Percentiles rank a stretch among this genome's conserved stretches.
Evolutionary conservation across 2,797 vertebrate species (phyloP).

Genomic region (Alca torda): DNA sequence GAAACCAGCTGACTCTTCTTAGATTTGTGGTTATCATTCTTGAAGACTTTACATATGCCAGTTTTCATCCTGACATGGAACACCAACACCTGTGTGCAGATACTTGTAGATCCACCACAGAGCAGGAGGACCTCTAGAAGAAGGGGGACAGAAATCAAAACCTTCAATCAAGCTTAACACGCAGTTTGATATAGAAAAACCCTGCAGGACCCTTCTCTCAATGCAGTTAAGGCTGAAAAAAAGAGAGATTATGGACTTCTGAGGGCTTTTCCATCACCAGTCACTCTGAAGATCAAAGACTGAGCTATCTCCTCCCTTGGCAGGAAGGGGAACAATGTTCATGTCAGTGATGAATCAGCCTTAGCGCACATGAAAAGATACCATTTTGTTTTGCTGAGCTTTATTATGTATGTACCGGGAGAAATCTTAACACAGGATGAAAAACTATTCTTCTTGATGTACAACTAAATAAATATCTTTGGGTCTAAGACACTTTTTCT

Average conservation of each 20-base stretch:
- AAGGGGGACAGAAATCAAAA: not conserved
- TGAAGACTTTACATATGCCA: not conserved
- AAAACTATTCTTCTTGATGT: constrained; percentile 17
- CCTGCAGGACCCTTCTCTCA: not conserved
- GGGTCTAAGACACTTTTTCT: constrained; percentile 16
- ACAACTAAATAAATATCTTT: constrained; percentile 27
- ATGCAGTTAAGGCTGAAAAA: not conserved
- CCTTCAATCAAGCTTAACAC: not conserved
- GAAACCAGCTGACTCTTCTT: not conserved
- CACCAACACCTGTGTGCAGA: not conserved
- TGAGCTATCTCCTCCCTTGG: not conserved
- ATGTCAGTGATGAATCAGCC: not conserved
- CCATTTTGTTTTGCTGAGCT: not conserved
- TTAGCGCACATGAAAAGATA: not conserved
- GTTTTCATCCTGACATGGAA: not conserved
- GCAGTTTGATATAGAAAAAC: not conserved
- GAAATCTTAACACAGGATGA: not conserved
- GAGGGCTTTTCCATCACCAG: not conserved
- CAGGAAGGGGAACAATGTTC: not conserved
- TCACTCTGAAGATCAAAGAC: not conserved
- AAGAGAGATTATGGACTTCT: not conserved
- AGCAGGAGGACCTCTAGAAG: not conserved
- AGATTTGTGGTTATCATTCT: not conserved
- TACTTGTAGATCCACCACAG: not conserved
- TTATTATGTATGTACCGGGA: not conserved